These are phyloP conservation scores for Lates calcarifer DNA, from an alignment of 2,113 vertebrate species.

Conservation along the genomic window DNA sequence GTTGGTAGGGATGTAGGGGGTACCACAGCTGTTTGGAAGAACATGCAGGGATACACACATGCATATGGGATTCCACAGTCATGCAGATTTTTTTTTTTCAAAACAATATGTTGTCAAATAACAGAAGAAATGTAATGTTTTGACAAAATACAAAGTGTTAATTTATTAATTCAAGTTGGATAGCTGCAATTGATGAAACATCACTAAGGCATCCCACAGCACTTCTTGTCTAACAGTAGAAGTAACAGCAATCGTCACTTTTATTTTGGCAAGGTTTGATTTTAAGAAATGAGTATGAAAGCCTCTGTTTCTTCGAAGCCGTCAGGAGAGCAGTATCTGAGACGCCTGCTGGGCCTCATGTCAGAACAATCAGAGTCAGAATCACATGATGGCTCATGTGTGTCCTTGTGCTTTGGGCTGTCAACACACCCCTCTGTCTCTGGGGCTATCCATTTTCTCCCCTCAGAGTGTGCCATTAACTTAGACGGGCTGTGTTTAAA, in stretches of 20 bases:
- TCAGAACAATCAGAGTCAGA: conserved; percentile 51
- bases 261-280: conserved; percentile 18
- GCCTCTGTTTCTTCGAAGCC: conserved; percentile 27
- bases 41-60: neutral
- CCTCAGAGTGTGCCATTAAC: conserved; percentile 72
- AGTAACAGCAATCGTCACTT: conserved; percentile 36
- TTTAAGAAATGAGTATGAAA: conserved; percentile 53
- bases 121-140: neutral
- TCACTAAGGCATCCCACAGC: neutral
- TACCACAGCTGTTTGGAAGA: conserved; percentile 13
- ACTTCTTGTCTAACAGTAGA: conserved; percentile 12
- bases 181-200: conserved; percentile 34
- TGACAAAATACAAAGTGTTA: conserved; percentile 14
- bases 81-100: neutral
- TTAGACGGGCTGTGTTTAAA: conserved; percentile 74
- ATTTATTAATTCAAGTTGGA: conserved; percentile 14
- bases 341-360: conserved; percentile 37
- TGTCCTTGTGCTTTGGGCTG: conserved; percentile 50
- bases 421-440: conserved; percentile 59
- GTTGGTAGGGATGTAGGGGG: conserved; percentile 11
- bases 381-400: conserved; percentile 46
- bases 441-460: conserved; percentile 58
- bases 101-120: neutral
- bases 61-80: neutral
- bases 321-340: conserved; percentile 32